These are phyloP conservation scores for Carcinoscorpius rotundicauda DNA, from an alignment of 1,140 invertebrate species.

Conservation along the genomic window DNA sequence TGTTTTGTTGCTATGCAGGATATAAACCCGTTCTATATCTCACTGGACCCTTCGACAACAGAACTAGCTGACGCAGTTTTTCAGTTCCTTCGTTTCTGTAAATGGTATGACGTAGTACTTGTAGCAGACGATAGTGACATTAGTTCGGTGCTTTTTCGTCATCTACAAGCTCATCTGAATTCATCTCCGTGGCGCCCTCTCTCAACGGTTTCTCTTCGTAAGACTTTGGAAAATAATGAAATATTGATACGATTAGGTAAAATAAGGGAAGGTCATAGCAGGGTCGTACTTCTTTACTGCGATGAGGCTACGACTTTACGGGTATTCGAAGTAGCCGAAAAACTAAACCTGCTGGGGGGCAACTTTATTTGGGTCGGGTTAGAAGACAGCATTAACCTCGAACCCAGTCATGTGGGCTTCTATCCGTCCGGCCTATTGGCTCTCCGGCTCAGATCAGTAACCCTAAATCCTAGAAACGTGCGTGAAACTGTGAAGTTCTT, in stretches of 20 bases:
- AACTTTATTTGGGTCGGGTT: neutral
- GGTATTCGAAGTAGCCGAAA: neutral
- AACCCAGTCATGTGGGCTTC: neutral
- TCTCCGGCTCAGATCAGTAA: neutral
- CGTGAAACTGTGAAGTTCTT: neutral
- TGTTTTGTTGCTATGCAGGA: conserved; percentile 2
- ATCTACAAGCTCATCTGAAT: neutral
- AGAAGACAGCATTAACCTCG: neutral
- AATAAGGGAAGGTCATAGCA: neutral
- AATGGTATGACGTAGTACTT: conserved; percentile 8
- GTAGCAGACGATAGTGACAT: conserved; percentile 9
- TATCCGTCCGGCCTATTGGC: neutral
- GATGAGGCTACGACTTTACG: neutral
- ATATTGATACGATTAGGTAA: neutral
- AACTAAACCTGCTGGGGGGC: neutral
- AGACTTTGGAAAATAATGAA: neutral
- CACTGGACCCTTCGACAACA: conserved; percentile 11
- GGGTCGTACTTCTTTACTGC: conserved; percentile 1
- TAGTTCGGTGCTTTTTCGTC: neutral
- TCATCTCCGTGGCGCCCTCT: neutral
- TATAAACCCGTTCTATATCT: conserved; percentile 10
- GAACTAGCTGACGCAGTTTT: conserved; percentile 9
- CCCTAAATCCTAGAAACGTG: neutral
- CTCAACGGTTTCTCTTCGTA: neutral
- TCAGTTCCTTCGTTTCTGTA: conserved; percentile 9